Evolutionary conservation across 2,113 vertebrate genomes (phyloP), one percentile per base, ranked within the genome.

Genomic region (Scomber scombrus): DNA sequence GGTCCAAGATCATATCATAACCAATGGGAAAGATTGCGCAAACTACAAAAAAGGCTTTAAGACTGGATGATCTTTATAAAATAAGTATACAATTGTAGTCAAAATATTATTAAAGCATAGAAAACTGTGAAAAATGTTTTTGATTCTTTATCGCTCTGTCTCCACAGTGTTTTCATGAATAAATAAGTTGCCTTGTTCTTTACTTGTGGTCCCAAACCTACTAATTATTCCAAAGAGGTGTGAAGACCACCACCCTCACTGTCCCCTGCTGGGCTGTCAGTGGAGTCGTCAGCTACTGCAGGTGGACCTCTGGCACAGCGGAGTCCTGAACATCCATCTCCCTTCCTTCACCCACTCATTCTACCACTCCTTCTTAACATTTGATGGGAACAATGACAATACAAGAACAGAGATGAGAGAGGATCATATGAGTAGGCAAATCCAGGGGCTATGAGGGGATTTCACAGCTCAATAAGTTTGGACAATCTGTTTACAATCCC

Each of bases 401-500:
- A 78, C 64, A 67, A 75, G 83, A 75, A 51, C 21, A 75, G 69
- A 82, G 66, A 89, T 70, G 61, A 89, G 89, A 82, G 78, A 16
- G 61, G 75, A 89, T 92, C 81, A 81, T 88, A 86, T 82, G 57
- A 89, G 82, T 47, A 51, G 81, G 78, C 82, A 90, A 86, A 87
- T 90, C 81, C 85, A 70, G 63, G 29, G 72, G 70, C 63, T 58
- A 66, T 69, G 54, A 75, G 80, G 71, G 88, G 84, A 92, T 93
- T 94, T 92, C 88, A 91, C 90, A 93, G 89, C 82, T 91, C 88
- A 85, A 81, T 93, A 92, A 86, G 14, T 93, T 84, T 88, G 82
- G 85, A 92, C 89, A 92, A 92, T 93, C 91, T 91, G 88, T 90
- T 92, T 87, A 90, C 90, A 90, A 90, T 85, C 89, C 86, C 80